Percentiles rank a stretch among this genome's conserved stretches.
phyloP scores from a whole-genome alignment of 2,888 invertebrate genomes.

The Lymantria dispar region DNA sequence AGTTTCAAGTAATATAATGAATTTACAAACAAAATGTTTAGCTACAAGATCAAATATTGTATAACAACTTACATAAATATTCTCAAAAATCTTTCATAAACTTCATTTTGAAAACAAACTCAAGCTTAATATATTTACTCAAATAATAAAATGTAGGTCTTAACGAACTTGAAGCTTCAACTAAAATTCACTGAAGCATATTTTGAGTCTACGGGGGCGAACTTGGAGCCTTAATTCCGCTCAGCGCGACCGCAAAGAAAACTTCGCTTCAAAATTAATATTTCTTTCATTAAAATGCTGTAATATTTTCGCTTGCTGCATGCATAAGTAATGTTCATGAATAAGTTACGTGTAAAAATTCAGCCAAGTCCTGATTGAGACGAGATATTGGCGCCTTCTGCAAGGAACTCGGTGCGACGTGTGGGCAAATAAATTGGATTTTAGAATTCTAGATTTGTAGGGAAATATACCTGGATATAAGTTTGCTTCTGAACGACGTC shows the following conservation, averaged over 20 bases:
- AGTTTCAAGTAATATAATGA: no score
- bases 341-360: constrained; percentile 77
- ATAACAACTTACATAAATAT: background rate
- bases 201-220: constrained; percentile 30
- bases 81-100: background rate
- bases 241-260: constrained; percentile 69
- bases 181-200: constrained; percentile 47
- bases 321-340: constrained; percentile 82
- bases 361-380: constrained; percentile 50
- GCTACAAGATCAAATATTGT: no score
- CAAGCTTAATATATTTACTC: constrained; percentile 29
- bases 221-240: constrained; percentile 57
- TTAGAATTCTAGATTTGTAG: background rate
- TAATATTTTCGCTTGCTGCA: constrained; percentile 82
- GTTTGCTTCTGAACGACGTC: background rate
- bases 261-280: constrained; percentile 81
- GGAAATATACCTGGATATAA: background rate
- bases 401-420: background rate
- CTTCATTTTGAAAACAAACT: constrained; percentile 3
- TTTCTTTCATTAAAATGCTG: constrained; percentile 84
- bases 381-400: constrained; percentile 20
- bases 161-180: constrained; percentile 34
- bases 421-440: constrained; percentile 1
- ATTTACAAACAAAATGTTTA: no score
- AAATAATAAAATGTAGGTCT: constrained; percentile 39